phyloP scores from a whole-genome alignment of 2,888 invertebrate species.

The Campoplex nolae region DNA sequence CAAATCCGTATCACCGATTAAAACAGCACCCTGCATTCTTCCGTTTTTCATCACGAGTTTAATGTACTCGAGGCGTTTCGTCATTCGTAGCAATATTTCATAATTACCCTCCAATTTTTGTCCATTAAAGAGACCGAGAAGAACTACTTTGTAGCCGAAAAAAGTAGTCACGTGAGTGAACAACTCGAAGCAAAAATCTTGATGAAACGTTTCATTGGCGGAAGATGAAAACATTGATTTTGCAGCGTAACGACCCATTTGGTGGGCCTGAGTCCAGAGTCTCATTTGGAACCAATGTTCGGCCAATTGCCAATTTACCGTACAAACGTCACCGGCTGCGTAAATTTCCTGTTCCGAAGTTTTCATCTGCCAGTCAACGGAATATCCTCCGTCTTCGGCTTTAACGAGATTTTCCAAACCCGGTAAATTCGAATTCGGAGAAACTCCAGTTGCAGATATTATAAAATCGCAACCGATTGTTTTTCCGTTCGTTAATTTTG shows the following conservation, averaged over 20 bases:
- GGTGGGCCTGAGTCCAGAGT: conserved; percentile 98
- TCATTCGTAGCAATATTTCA: conserved; percentile 94
- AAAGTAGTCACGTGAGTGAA: conserved; percentile 98
- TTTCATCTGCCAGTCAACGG: conserved; percentile 94
- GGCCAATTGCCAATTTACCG: conserved; percentile 91
- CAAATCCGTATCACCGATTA: conserved; percentile 98
- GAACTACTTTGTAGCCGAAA: conserved; percentile 96
- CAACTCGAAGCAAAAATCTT: conserved; percentile 98
- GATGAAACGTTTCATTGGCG: conserved; percentile 88
- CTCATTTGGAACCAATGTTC: conserved; percentile 97
- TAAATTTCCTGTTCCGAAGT: conserved; percentile 92
- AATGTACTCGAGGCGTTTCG: conserved; percentile 92
- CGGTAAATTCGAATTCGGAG: conserved; percentile 88
- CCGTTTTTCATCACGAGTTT: conserved; percentile 95
- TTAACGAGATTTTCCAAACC: conserved; percentile 86
- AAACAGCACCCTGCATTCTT: conserved; percentile 95
- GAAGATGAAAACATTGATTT: conserved; percentile 92
- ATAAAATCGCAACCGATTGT: conserved; percentile 94
- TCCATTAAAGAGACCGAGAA: conserved; percentile 97
- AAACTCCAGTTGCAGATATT: conserved; percentile 98
- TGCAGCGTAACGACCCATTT: conserved; percentile 98
- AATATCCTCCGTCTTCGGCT: conserved; percentile 92
- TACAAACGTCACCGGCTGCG: conserved; percentile 98
- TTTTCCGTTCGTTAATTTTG: conserved; percentile 90
- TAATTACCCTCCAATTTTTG: conserved; percentile 93